Evolutionary conservation across 1,140 invertebrate genomes (phyloP), one percentile per base, ranked within the genome.

Genomic region (Zaprionus camerounensis): DNA sequence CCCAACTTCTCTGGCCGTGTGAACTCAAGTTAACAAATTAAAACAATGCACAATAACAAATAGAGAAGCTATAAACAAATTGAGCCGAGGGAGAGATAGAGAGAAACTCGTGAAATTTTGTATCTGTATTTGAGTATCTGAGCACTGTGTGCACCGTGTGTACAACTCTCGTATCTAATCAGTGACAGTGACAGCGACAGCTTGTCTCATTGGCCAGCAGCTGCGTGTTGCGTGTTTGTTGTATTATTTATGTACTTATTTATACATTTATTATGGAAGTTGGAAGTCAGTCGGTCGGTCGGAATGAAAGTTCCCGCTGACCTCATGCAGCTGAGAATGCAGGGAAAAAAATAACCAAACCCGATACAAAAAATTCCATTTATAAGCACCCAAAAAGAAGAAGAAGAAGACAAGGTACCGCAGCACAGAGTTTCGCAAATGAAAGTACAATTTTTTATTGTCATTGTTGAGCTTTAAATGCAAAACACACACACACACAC

Each of bases 361-460:
- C 17, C 12, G 17, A 59, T 24, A 34, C 7, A 66, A 66, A 24
- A 72, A 72, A 67, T 72, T 61, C 56, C 73, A 71, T 71, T 71
- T 65, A 63, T 76, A 64, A 75, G 69, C 69, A 63, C 26, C 71
- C 41, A 64, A 77, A 69, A 65, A 67, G 38, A 44, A 58, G 11
- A 75, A 74, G 70, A 80, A 75, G 12, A 58, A 68, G 44, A 64
- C 51, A 61, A 41, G 62, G 53, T 11, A 62, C 28, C 31, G 41
- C 22, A 41, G 56, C 31, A 31, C 17, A 41, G 36, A 36, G 24
- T 55, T 76, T 63, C 59, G 57, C 82, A 78, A 88, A 87, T 80
- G 83, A 87, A 88, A 87, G 83, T 88, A 82, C 69, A 65, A 66
- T 78, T 63, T 78, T 78, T 85, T 85, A 74, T 59, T 66, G 80